Conservation (phyloP, 2,797 vertebrate species). For the Brotula barbata region DNA sequence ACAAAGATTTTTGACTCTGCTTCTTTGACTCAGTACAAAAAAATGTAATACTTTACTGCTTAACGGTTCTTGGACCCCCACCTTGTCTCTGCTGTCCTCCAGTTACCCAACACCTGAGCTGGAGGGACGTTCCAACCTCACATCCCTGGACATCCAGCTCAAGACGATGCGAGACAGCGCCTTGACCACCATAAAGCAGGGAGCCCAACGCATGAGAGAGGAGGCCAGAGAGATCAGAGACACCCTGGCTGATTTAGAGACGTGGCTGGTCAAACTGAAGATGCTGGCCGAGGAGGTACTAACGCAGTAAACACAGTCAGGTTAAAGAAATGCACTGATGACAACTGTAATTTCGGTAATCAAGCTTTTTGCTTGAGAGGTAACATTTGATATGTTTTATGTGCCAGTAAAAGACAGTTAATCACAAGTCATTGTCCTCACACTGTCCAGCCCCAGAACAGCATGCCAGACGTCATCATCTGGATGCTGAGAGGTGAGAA, state of each 20-base stretch:
- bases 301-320: too few relatives aligned
- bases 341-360: too few relatives aligned
- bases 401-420: too few relatives aligned
- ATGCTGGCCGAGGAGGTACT: conserved; percentile 93
- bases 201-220: conserved; percentile 79
- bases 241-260: conserved; percentile 86
- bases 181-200: conserved; percentile 78
- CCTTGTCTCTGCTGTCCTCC: background rate
- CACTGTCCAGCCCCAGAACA: conserved; percentile 88
- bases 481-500: conserved; percentile 98
- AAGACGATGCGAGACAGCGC: conserved; percentile 82
- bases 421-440: too few relatives aligned
- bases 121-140: conserved; percentile 85
- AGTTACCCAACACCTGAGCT: conserved; percentile 82
- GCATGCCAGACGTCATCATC: conserved; percentile 96
- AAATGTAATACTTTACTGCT: background rate
- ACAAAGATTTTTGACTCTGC: too few relatives aligned
- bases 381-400: too few relatives aligned
- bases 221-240: conserved; percentile 83
- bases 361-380: too few relatives aligned
- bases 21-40: too few relatives aligned
- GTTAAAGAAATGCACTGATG: too few relatives aligned
- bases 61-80: background rate
- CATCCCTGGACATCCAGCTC: conserved; percentile 89
- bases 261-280: conserved; percentile 89